Conservation (phyloP, 2,888 invertebrate genomes). For the Rhingia rostrata region DNA sequence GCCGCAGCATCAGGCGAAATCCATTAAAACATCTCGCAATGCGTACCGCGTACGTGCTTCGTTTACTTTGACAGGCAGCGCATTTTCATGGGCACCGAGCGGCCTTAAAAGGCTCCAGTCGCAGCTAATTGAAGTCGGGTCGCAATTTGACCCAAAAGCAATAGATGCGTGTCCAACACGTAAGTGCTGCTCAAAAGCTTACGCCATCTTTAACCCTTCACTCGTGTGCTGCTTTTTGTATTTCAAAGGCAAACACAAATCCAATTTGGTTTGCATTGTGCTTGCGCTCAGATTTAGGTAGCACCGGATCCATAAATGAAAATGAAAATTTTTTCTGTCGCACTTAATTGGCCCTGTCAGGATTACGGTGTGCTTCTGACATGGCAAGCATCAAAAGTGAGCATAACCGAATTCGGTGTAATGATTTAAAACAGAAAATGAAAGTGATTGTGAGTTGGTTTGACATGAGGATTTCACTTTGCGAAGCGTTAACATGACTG, state of each 20-base stretch:
- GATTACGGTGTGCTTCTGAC: slow-evolving; percentile 70
- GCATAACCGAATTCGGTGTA: slow-evolving; percentile 64
- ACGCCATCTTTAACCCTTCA: slow-evolving; percentile 72
- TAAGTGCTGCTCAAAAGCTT: slow-evolving; percentile 55
- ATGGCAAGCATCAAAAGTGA: slow-evolving; percentile 67
- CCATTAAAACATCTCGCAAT: slow-evolving; percentile 59
- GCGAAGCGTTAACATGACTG: slow-evolving; percentile 62
- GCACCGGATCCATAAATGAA: slow-evolving; percentile 69
- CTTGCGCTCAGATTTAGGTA: slow-evolving; percentile 46
- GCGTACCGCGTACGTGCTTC: slow-evolving; percentile 15
- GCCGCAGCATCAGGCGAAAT: slow-evolving; percentile 20
- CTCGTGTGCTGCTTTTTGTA: slow-evolving; percentile 45
- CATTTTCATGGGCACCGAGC: slow-evolving; percentile 48
- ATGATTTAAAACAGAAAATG: slow-evolving; percentile 65
- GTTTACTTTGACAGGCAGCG: slow-evolving; percentile 48
- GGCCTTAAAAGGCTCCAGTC: slow-evolving; percentile 62
- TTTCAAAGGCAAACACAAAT: slow-evolving; percentile 6
- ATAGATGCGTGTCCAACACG: slow-evolving; percentile 66
- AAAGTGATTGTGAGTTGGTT: slow-evolving; percentile 60
- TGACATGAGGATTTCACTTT: slow-evolving; percentile 59
- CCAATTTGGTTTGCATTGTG: slow-evolving; percentile 61
- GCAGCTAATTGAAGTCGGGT: slow-evolving; percentile 63
- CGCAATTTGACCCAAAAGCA: slow-evolving; percentile 55
- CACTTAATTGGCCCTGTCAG: slow-evolving; percentile 73
- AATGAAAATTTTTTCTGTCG: slow-evolving; percentile 60